These are phyloP conservation scores for Paramisgurnus dabryanus DNA, from an alignment of 2,113 vertebrate species.

Conservation along the genomic window DNA sequence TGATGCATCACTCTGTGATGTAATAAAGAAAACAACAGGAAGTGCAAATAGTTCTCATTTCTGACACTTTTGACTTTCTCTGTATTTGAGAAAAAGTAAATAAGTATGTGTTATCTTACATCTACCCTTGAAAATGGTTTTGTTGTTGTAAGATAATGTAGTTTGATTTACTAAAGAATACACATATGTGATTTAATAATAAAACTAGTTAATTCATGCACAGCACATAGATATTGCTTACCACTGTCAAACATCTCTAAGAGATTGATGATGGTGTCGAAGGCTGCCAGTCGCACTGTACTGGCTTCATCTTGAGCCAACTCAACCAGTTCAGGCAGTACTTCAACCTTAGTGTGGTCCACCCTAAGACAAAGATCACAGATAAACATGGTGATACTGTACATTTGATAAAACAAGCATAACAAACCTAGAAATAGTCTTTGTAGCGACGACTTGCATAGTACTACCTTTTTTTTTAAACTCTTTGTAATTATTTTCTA, in stretches of 20 bases:
- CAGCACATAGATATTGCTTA: slow-evolving; percentile 57
- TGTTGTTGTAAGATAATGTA: too few species aligned
- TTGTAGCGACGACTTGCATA: too few species aligned
- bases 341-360: slow-evolving; percentile 84
- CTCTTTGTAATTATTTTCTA: neutral
- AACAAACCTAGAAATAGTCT: neutral
- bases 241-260: slow-evolving; percentile 88
- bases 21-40: neutral
- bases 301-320: slow-evolving; percentile 85
- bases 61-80: neutral
- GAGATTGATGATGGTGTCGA: slow-evolving; percentile 89
- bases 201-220: too few species aligned
- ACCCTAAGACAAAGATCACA: slow-evolving; percentile 69
- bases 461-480: neutral
- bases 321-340: slow-evolving; percentile 89
- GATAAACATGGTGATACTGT: neutral
- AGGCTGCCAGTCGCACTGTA: slow-evolving; percentile 87
- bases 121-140: too few species aligned
- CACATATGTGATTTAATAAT: too few species aligned
- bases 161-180: too few species aligned
- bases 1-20: neutral
- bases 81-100: neutral
- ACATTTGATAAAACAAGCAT: neutral
- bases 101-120: too few species aligned
- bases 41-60: neutral